Percentiles rank a stretch among this genome's conserved stretches.
These are phyloP conservation scores for Strigamia crassipes DNA, from an alignment of 2,888 invertebrate species.

Conservation along the genomic window DNA sequence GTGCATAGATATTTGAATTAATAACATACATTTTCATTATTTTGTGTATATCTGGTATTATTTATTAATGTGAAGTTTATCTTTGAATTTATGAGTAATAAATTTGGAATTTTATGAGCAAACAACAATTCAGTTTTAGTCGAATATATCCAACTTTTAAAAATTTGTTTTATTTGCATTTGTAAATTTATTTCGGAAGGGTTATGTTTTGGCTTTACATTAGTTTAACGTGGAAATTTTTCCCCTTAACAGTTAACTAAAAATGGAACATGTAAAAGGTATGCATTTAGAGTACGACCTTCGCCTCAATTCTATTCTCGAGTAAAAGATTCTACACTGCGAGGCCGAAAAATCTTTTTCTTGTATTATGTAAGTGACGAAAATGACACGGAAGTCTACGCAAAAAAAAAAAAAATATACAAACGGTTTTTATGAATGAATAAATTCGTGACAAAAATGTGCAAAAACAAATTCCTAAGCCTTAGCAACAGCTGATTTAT, in stretches of 20 bases:
- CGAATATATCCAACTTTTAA: background rate
- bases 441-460: background rate
- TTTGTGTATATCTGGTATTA: no score
- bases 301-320: constrained; percentile 26
- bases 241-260: background rate
- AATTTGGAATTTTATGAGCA: background rate
- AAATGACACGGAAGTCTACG: background rate
- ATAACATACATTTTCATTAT: no score
- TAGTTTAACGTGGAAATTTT: background rate
- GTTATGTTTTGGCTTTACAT: background rate
- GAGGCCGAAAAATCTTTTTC: background rate
- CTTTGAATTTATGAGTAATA: background rate
- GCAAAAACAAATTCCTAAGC: background rate
- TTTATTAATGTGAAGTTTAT: background rate
- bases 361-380: background rate
- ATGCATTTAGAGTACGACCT: constrained; percentile 4
- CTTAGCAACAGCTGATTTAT: constrained; percentile 32
- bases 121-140: background rate
- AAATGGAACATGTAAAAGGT: background rate
- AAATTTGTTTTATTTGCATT: background rate
- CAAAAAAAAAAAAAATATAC: background rate
- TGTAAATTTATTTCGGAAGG: background rate
- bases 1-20: background rate
- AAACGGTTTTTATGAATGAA: background rate
- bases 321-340: background rate